Percentiles rank a stretch among this genome's conserved stretches.
These are phyloP conservation scores for Drosophila sucinea DNA, from an alignment of 1,140 invertebrate species.

Conservation along the genomic window DNA sequence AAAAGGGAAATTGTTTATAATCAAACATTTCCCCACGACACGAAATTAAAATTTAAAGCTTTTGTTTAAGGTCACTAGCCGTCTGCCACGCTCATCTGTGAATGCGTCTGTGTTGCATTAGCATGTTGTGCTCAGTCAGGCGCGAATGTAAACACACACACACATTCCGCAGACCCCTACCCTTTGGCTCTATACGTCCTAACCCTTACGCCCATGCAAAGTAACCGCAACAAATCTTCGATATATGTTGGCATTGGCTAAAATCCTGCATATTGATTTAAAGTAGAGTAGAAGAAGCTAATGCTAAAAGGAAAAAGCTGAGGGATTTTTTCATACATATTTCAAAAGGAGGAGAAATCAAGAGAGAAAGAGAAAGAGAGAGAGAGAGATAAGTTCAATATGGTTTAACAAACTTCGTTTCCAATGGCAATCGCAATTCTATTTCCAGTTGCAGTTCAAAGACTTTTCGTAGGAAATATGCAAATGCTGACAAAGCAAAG, in stretches of 20 bases:
- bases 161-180: not conserved
- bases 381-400: constrained; percentile 25
- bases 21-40: not conserved
- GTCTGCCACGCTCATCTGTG: not conserved
- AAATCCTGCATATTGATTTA: constrained; percentile 11
- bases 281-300: constrained; percentile 7
- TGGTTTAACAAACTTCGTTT: constrained; percentile 21
- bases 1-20: not conserved
- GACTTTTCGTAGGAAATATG: constrained; percentile 41
- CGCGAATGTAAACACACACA: constrained; percentile 33
- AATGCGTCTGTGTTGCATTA: constrained; percentile 13
- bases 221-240: constrained; percentile 17
- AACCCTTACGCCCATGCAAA: constrained; percentile 14
- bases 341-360: not conserved
- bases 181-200: not conserved
- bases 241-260: constrained; percentile 2
- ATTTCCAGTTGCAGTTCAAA: constrained; percentile 33
- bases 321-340: constrained; percentile 2
- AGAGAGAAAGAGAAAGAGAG: not conserved
- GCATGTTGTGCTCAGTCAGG: constrained; percentile 40
- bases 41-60: constrained; percentile 29
- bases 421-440: not conserved
- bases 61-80: constrained; percentile 18
- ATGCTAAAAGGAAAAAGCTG: not conserved
- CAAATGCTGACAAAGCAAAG: constrained; percentile 36